Base-by-base conservation (phyloP, 2,888 invertebrate species). In the Lithophane leautieri region DNA sequence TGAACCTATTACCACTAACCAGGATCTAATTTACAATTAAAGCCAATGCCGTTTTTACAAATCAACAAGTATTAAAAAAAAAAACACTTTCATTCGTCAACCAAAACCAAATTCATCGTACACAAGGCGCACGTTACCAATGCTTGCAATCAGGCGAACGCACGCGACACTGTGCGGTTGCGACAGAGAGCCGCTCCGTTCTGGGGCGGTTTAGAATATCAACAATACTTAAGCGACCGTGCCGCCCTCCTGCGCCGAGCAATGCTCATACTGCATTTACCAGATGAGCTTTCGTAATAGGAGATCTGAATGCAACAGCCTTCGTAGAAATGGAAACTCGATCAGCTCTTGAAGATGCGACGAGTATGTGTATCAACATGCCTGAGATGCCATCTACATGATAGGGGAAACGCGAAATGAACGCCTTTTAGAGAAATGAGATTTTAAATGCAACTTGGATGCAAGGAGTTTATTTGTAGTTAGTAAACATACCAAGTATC, bases 201-300 rank as follows among this genome's bases (percentile, higher is more conserved):
- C 92, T 89, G 90, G 92, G 92, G 93, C 87, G 93, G 94, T 94
- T 95, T 93, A 93, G 95, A 95, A 95, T 95, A 96, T 93, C 93
- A 94, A 94, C 94, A 95, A 94, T 94, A 93, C 93, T 94, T 94
- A 92, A 92, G 89, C 90, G 92, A 90, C 91, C 92, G 90, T 91
- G 90, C 91, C 86, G 87, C 88, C 89, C 90, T 91, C 85, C 83
- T 90, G 88, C 90, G 88, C 84, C 91, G 84, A 91, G 90, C 91
- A 89, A 91, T 89, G 89, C 88, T 86, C 88, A 84, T 88, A 91
- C 90, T 92, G 92, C 94, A 94, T 94, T 95, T 93, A 92, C 93
- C 90, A 93, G 93, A 95, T 95, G 95, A 96, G 94, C 89, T 94
- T 93, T 91, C 90, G 92, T 91, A 93, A 94, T 90, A 91, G 92